A percentile compares a stretch with the other conserved stretches of the same genome.
phyloP scores from a whole-genome alignment of 1,140 invertebrate species.

The Papilio polyxenes region DNA sequence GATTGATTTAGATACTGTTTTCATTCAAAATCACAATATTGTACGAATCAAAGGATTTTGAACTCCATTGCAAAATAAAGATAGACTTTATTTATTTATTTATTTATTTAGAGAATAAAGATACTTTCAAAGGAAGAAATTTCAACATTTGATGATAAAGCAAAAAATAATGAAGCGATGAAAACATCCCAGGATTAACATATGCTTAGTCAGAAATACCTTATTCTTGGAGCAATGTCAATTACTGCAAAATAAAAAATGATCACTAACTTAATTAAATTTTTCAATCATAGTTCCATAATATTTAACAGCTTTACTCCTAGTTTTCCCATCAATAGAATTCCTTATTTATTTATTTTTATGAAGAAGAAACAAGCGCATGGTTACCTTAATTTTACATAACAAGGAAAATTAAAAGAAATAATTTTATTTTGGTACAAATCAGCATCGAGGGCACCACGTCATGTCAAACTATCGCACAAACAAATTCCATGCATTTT shows the following conservation, averaged over 20 bases:
- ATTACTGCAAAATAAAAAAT: not conserved
- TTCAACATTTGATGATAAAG: not conserved
- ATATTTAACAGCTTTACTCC: too few relatives aligned
- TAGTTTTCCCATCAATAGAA: too few relatives aligned
- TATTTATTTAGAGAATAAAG: too few relatives aligned
- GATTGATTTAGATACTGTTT: conserved; percentile 35
- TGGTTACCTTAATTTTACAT: too few relatives aligned
- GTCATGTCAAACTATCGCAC: conserved; percentile 55
- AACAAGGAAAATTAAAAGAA: not conserved
- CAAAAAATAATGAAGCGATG: conserved; percentile 17
- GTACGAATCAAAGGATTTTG: not conserved
- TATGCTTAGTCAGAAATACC: not conserved
- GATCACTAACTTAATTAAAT: too few relatives aligned
- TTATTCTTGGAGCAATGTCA: not conserved
- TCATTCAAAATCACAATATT: conserved; percentile 20
- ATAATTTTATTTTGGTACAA: conserved; percentile 29
- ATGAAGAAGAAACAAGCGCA: too few relatives aligned
- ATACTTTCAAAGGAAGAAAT: conserved; percentile 5
- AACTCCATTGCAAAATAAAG: not conserved
- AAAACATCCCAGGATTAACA: conserved; percentile 26
- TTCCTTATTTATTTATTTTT: too few relatives aligned
- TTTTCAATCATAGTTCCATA: too few relatives aligned
- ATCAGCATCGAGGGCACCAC: not conserved
- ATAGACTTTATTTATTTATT: too few relatives aligned
- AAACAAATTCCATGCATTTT: conserved; percentile 61